These are phyloP conservation scores for Pseudolaguvia tuberculata DNA, from an alignment of 2,113 vertebrate species.

Conservation along the genomic window DNA sequence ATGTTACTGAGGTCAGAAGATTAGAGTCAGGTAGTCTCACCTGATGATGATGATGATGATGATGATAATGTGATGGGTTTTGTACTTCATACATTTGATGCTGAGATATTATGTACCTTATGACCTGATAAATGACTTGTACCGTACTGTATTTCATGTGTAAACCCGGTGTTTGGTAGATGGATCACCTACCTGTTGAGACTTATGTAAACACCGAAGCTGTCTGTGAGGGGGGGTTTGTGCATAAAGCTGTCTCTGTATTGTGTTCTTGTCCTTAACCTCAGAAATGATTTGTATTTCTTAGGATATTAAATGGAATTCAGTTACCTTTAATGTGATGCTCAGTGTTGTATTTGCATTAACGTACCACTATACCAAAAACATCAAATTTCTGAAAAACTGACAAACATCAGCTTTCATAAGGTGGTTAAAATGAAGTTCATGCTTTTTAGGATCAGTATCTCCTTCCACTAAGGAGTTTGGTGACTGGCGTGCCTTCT, in stretches of 20 bases:
- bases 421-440: not conserved
- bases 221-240: constrained; percentile 4
- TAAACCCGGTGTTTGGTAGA: constrained; percentile 53
- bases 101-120: no score
- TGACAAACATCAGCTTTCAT: not conserved
- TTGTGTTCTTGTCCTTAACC: not conserved
- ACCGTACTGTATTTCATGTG: not conserved
- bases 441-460: constrained; percentile 63
- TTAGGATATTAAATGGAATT: no score
- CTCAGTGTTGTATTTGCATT: no score
- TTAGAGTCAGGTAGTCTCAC: not conserved
- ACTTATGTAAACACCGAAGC: constrained; percentile 21
- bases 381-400: not conserved
- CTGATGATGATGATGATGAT: not conserved
- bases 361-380: no score
- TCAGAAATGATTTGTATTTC: not conserved
- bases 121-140: no score
- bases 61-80: not conserved
- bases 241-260: not conserved
- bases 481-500: constrained; percentile 93
- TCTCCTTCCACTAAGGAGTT: constrained; percentile 88
- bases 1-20: not conserved
- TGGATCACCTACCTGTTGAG: constrained; percentile 71
- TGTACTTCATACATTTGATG: not conserved
- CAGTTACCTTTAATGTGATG: no score